Evolutionary conservation across 1,140 invertebrate genomes (phyloP), one percentile per base, ranked within the genome.

Genomic region (Lerema accius): DNA sequence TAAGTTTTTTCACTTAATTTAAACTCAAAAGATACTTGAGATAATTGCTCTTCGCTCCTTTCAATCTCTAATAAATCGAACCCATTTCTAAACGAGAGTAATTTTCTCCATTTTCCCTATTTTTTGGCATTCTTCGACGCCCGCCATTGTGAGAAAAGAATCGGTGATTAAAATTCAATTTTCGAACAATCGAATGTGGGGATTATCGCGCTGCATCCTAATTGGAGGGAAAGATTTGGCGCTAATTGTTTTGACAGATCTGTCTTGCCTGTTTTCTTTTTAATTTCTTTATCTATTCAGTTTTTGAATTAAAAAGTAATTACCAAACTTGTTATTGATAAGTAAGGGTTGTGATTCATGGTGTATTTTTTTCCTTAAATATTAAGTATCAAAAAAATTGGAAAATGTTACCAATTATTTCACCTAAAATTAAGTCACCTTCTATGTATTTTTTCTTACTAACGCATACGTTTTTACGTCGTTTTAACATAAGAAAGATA

Each of bases 81-180:
- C 72, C 69, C 72, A 74, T 76, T 80, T 77, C 69, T 71, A 67
- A 69, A 65, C 66, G 79, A 74, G 76, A 79, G 78, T 73, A 81
- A 82, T 86, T 82, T 81, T 80, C 78, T 63, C 71, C 81, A 82
- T 86, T 89, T 85, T 84, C 82, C 81, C 71, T 65, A 83, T 89
- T 90, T 89, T 90, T 90, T 87, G 87, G 81, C 80, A 85, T 87
- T 80, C 81, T 78, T 76, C 66, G 65, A 65, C 60, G 55, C 48
- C 53, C 56, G 64, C 84, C 74, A 85, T 90, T 89, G 84, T 89
- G 70, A 80, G 76, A 60, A 81, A 84, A 84, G 80, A 86, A 84
- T 84, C 81, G 87, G 86, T 88, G 84, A 90, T 90, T 90, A 90
- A 88, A 90, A 90, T 89, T 90, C 87, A 89, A 90, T 90, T 88